Evolutionary conservation across 2,797 vertebrate species (phyloP).

Genomic region (Meriones psammophilus): DNA sequence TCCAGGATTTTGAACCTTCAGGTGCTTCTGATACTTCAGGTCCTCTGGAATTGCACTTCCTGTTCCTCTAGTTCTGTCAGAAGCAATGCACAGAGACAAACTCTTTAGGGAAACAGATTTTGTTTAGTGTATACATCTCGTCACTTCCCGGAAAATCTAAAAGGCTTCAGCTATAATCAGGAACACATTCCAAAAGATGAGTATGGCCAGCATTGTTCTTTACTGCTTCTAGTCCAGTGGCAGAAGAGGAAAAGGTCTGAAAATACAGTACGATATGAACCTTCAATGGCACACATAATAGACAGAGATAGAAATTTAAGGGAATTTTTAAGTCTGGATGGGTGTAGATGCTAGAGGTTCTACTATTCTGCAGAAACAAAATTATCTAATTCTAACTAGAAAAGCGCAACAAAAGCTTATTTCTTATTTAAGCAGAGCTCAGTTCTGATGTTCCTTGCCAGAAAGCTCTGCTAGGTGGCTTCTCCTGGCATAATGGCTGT

Average conservation of each 20-base stretch:
- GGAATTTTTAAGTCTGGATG: neutral
- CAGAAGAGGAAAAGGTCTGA: neutral
- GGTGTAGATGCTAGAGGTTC: neutral
- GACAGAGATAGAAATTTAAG: neutral
- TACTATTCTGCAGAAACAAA: neutral
- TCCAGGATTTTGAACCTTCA: neutral
- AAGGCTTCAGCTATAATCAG: neutral
- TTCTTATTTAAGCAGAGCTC: neutral
- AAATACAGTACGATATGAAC: neutral
- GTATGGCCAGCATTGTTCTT: neutral
- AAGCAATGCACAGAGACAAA: neutral
- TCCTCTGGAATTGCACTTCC: neutral
- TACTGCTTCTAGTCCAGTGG: neutral
- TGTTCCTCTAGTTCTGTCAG: neutral
- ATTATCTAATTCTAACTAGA: neutral
- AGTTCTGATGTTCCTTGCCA: neutral
- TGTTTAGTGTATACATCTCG: neutral
- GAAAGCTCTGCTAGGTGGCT: neutral
- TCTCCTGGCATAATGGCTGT: neutral
- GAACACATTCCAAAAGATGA: conserved; percentile 1
- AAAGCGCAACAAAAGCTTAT: neutral
- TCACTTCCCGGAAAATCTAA: neutral
- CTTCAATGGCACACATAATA: neutral
- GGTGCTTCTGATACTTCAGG: neutral
- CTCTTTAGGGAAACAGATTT: neutral